These are phyloP conservation scores for Tetraneura akinire DNA, from an alignment of 1,140 invertebrate species.

Conservation along the genomic window DNA sequence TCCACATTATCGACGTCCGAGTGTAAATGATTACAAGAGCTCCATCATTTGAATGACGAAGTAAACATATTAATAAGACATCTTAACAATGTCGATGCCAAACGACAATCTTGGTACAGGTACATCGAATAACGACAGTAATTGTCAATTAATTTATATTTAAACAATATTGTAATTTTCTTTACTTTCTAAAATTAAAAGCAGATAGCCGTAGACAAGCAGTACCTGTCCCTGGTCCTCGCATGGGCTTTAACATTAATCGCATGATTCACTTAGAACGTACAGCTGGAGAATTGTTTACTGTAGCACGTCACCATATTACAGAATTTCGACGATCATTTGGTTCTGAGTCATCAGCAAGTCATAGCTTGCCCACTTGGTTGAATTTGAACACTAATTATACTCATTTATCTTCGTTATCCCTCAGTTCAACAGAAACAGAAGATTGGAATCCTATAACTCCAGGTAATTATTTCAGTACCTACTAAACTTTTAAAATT, in stretches of 20 bases:
- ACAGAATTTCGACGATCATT: conserved; percentile 26
- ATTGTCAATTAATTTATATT: conserved; percentile 5
- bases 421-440: conserved; percentile 57
- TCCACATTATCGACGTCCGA: too few species aligned
- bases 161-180: not conserved
- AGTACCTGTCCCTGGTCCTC: conserved; percentile 3
- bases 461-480: conserved; percentile 30
- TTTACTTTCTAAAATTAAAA: not conserved
- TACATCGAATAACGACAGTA: not conserved
- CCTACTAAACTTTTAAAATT: not conserved
- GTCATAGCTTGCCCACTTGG: conserved; percentile 32
- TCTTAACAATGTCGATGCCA: conserved; percentile 19
- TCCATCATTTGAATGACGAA: not conserved
- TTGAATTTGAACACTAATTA: conserved; percentile 23
- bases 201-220: conserved; percentile 31
- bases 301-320: conserved; percentile 56
- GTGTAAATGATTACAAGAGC: too few species aligned
- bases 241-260: conserved; percentile 35
- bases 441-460: conserved; percentile 53
- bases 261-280: conserved; percentile 55
- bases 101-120: not conserved
- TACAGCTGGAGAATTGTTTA: conserved; percentile 60
- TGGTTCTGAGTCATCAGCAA: conserved; percentile 14
- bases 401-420: conserved; percentile 16
- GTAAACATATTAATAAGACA: not conserved